Evolutionary conservation across 2,888 invertebrate species (phyloP).

Genomic region (Andrena dorsata): DNA sequence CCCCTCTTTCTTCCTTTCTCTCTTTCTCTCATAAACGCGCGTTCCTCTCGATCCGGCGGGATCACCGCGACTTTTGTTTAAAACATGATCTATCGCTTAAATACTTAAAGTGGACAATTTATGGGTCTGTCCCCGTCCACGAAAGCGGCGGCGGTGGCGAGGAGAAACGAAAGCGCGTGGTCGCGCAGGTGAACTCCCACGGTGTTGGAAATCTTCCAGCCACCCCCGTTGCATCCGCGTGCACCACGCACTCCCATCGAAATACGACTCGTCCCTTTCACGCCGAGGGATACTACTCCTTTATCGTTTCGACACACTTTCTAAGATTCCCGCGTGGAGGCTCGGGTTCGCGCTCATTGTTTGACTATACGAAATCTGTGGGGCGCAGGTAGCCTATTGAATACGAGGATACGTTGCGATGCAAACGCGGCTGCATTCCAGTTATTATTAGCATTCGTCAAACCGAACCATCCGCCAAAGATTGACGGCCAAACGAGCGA

Average conservation of each 20-base stretch:
- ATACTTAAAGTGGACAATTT: constrained; percentile 82
- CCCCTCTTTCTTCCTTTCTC: constrained; percentile 20
- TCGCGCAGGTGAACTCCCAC: constrained; percentile 72
- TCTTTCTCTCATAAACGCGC: neutral
- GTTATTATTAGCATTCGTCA: neutral
- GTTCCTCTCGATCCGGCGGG: constrained; percentile 72
- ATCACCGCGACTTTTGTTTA: constrained; percentile 83
- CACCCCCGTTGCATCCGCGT: constrained; percentile 36
- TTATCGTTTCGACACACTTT: constrained; percentile 80
- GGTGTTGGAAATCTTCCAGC: constrained; percentile 69
- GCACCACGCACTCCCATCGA: constrained; percentile 46
- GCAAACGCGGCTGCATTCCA: constrained; percentile 27
- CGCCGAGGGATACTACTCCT: constrained; percentile 72
- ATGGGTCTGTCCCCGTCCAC: constrained; percentile 71
- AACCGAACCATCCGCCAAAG: neutral
- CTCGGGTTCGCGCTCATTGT: constrained; percentile 46
- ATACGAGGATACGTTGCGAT: constrained; percentile 40
- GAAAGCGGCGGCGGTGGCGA: constrained; percentile 6
- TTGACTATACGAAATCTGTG: constrained; percentile 25
- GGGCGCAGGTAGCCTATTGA: constrained; percentile 28
- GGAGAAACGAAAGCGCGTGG: constrained; percentile 9
- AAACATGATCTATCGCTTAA: constrained; percentile 85
- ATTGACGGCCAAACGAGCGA: constrained; percentile 1
- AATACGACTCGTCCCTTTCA: constrained; percentile 75
- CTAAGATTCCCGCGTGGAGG: constrained; percentile 31